phyloP scores from a whole-genome alignment of 53 echinoderm and acorn worm species.

The Mesocentrotus franciscanus region DNA sequence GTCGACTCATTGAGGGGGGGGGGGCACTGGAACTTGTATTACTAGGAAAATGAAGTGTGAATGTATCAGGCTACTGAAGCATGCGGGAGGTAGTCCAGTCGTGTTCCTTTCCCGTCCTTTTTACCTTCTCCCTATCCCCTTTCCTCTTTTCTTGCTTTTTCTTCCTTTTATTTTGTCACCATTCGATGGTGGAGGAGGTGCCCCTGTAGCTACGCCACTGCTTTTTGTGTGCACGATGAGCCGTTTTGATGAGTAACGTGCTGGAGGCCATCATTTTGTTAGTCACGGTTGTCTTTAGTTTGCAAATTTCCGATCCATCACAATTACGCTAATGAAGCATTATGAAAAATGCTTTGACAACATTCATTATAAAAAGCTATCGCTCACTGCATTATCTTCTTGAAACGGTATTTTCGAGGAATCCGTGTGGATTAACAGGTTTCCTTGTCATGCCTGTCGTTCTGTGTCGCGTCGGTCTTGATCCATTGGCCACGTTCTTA shows the following conservation, averaged over 20 bases:
- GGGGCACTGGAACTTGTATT: too few species aligned
- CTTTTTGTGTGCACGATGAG: not conserved
- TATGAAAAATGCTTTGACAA: slow-evolving; percentile 23
- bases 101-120: too few species aligned
- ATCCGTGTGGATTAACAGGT: not conserved
- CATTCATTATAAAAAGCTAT: not conserved
- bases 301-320: not conserved
- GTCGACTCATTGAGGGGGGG: too few species aligned
- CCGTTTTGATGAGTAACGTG: not conserved
- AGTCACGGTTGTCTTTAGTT: slow-evolving; percentile 1
- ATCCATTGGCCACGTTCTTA: not conserved
- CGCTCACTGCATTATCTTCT: not conserved
- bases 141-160: too few species aligned
- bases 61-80: too few species aligned
- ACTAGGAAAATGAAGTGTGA: too few species aligned
- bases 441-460: not conserved
- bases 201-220: too few species aligned
- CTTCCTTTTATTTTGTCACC: too few species aligned
- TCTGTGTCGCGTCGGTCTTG: not conserved
- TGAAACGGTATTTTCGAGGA: not conserved
- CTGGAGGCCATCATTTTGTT: not conserved
- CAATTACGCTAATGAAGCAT: slow-evolving; percentile 4
- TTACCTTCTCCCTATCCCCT: too few species aligned
- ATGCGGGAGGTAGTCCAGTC: too few species aligned
- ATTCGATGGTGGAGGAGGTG: too few species aligned